Evolutionary conservation across 2,797 vertebrate species (phyloP).

Genomic region (Sebastes hopkinsi): DNA sequence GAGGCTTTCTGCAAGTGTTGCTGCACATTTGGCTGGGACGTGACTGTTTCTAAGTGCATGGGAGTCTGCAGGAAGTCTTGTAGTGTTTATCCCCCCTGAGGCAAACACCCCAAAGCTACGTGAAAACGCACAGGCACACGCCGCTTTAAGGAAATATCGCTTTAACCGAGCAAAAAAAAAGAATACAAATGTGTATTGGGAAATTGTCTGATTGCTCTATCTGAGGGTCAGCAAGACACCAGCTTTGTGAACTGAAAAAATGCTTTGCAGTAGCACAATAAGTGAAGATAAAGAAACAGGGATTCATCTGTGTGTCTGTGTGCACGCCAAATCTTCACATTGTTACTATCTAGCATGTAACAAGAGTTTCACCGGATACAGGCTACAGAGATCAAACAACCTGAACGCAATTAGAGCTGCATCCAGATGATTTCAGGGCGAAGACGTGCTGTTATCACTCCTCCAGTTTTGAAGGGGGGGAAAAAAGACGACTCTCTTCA

Average conservation of each 20-base stretch:
- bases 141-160: conserved; percentile 29
- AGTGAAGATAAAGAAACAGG: conserved; percentile 1
- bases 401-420: conserved; percentile 56
- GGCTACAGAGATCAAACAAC: conserved; percentile 47
- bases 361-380: conserved; percentile 21
- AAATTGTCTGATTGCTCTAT: conserved; percentile 16
- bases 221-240: conserved; percentile 26
- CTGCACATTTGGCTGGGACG: conserved; percentile 39
- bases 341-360: conserved; percentile 23
- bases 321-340: background rate
- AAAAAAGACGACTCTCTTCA: conserved; percentile 36
- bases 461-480: conserved; percentile 33
- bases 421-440: conserved; percentile 45
- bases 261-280: background rate
- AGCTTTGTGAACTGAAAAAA: conserved; percentile 25
- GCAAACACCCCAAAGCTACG: conserved; percentile 45
- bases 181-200: background rate
- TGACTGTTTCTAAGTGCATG: conserved; percentile 29
- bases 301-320: background rate
- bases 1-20: conserved; percentile 16
- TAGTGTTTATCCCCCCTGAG: conserved; percentile 48
- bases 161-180: background rate
- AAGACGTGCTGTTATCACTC: conserved; percentile 45
- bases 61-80: conserved; percentile 38
- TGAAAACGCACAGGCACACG: conserved; percentile 11